phyloP scores from a whole-genome alignment of 2,888 invertebrate genomes.

The Epinotia demarniana region DNA sequence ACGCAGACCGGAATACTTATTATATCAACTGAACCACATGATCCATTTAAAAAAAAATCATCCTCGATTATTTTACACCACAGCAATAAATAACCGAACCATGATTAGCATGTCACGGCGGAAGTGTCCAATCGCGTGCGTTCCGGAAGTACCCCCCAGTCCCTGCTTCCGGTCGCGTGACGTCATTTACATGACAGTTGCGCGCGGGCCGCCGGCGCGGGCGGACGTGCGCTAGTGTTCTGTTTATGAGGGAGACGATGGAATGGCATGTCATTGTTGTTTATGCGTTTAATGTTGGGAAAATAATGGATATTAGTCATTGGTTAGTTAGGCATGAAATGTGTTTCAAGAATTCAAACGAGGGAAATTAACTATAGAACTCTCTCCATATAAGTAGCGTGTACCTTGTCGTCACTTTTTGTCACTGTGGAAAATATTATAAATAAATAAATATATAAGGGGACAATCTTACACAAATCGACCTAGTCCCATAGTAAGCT shows the following conservation, averaged over 20 bases:
- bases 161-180: slow-evolving; percentile 82
- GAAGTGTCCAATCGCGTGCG: slow-evolving; percentile 84
- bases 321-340: not conserved
- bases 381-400: not conserved
- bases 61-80: slow-evolving; percentile 7
- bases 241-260: slow-evolving; percentile 66
- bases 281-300: slow-evolving; percentile 18
- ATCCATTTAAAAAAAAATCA: not conserved
- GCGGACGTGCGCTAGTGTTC: slow-evolving; percentile 64
- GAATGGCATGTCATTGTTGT: slow-evolving; percentile 43
- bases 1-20: too few relatives aligned
- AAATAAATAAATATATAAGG: too few relatives aligned
- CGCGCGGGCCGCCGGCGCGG: slow-evolving; percentile 62
- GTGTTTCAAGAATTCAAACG: not conserved
- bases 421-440: too few relatives aligned
- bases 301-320: slow-evolving; percentile 8
- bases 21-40: not conserved
- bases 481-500: too few relatives aligned
- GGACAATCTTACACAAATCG: too few relatives aligned
- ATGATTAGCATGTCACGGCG: slow-evolving; percentile 80
- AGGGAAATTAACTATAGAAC: not conserved
- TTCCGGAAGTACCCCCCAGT: slow-evolving; percentile 68
- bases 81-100: slow-evolving; percentile 77
- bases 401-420: too few relatives aligned
- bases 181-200: slow-evolving; percentile 83